These are phyloP conservation scores for Leptinotarsa lineolata DNA, from an alignment of 1,140 invertebrate species.

Conservation along the genomic window DNA sequence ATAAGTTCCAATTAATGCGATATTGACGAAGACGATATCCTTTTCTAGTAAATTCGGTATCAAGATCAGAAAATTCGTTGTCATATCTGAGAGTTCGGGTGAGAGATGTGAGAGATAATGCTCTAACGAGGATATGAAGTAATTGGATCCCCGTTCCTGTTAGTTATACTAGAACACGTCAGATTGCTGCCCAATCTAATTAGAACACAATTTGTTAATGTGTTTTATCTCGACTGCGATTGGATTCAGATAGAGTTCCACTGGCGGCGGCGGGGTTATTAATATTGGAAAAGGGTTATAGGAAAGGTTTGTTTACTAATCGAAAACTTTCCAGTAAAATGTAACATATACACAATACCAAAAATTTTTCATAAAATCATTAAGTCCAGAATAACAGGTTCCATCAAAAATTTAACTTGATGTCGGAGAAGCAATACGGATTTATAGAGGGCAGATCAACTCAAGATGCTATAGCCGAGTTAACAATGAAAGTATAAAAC, in stretches of 20 bases:
- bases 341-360: too few relatives aligned
- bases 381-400: too few relatives aligned
- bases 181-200: conserved; percentile 56
- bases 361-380: too few relatives aligned
- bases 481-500: too few relatives aligned
- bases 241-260: conserved; percentile 44
- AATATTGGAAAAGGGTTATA: not conserved
- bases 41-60: not conserved
- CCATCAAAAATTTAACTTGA: too few relatives aligned
- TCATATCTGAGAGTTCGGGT: conserved; percentile 15
- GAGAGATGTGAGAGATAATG: conserved; percentile 14
- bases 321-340: too few relatives aligned
- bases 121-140: conserved; percentile 33
- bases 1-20: conserved; percentile 11
- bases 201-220: conserved; percentile 57
- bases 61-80: conserved; percentile 26
- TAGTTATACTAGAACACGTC: conserved; percentile 52
- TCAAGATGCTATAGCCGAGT: too few relatives aligned
- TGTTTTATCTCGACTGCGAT: conserved; percentile 54
- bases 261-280: not conserved
- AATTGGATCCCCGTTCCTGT: conserved; percentile 49
- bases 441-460: too few relatives aligned
- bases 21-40: not conserved
- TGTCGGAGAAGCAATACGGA: too few relatives aligned
- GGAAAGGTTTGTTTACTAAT: too few relatives aligned